These are phyloP conservation scores for Globicephala melas DNA, from an alignment of 2,113 vertebrate genomes.

Conservation along the genomic window DNA sequence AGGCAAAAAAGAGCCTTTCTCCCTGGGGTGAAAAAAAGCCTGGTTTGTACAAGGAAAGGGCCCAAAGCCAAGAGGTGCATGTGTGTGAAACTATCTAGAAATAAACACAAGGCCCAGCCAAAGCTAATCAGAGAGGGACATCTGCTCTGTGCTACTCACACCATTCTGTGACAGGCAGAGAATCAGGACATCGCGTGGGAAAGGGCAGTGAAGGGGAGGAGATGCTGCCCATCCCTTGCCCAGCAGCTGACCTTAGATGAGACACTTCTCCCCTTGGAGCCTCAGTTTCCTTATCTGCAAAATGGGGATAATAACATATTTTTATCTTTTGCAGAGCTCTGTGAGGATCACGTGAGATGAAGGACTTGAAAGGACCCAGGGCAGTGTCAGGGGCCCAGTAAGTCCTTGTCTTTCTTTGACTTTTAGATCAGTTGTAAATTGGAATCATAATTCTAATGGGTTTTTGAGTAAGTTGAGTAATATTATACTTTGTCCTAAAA, in stretches of 20 bases:
- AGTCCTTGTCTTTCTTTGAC: background rate
- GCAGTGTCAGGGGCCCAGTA: background rate
- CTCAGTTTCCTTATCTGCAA: constrained; percentile 23
- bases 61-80: background rate
- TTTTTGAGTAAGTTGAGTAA: background rate
- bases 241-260: background rate
- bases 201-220: background rate
- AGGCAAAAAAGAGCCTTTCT: background rate
- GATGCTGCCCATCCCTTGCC: background rate
- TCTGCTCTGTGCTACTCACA: background rate
- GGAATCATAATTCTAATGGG: background rate
- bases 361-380: background rate
- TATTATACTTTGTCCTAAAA: constrained; percentile 1
- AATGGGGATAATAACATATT: background rate
- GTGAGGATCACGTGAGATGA: background rate
- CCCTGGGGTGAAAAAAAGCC: background rate
- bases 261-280: background rate
- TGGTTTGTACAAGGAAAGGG: background rate
- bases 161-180: background rate
- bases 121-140: background rate
- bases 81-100: background rate
- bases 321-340: background rate
- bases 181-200: accelerated
- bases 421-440: background rate
- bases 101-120: background rate